Conservation (phyloP, 2,888 invertebrate species). For the Sinodicranocentrus sp. region DNA sequence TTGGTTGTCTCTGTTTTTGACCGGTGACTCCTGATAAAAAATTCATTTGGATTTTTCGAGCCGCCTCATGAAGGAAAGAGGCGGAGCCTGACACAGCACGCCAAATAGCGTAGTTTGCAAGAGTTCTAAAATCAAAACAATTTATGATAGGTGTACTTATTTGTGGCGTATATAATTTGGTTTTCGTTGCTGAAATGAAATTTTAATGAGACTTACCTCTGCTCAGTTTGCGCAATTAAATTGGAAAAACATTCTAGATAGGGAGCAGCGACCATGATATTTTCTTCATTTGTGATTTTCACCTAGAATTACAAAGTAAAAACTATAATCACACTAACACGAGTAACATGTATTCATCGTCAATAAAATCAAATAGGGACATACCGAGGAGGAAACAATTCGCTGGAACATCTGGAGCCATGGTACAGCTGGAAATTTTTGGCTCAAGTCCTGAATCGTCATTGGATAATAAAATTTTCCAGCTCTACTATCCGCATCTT, state of each 20-base stretch:
- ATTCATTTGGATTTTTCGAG: conserved; percentile 87
- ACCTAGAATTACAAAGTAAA: no score
- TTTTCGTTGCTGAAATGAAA: no score
- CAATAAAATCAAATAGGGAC: no score
- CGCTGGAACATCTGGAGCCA: conserved; percentile 92
- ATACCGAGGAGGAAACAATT: conserved; percentile 84
- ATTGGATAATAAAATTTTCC: conserved; percentile 93
- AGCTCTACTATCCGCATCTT: conserved; percentile 79
- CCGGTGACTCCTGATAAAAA: conserved; percentile 90
- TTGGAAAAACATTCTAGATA: conserved; percentile 86
- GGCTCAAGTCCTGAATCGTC: conserved; percentile 86
- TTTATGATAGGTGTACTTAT: not conserved
- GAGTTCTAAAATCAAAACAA: conserved; percentile 79
- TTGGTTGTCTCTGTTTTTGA: conserved; percentile 88
- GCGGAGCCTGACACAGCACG: conserved; percentile 86
- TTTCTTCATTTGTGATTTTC: conserved; percentile 82
- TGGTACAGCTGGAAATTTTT: conserved; percentile 86
- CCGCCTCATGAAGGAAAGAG: conserved; percentile 87
- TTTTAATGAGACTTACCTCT: conserved; percentile 78
- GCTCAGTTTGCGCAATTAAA: conserved; percentile 81
- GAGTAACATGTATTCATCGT: no score
- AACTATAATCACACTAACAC: no score
- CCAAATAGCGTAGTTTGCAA: conserved; percentile 96
- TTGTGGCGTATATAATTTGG: no score
- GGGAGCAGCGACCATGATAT: conserved; percentile 89